Evolutionary conservation across 2,888 invertebrate species (phyloP).

Genomic region (Odontomyia ornata): DNA sequence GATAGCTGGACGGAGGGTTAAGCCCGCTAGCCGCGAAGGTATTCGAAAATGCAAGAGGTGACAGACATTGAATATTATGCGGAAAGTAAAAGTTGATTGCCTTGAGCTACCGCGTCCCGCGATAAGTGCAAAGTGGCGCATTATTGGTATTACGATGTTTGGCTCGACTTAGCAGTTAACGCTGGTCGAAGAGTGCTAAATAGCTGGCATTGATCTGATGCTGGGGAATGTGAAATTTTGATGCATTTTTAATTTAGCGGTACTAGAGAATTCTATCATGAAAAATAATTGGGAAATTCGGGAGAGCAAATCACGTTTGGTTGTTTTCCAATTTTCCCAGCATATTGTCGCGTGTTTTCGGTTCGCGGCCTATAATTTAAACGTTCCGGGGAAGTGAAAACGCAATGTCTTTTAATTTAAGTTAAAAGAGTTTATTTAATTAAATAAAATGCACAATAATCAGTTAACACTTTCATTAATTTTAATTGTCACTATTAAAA

Average conservation of each 20-base stretch:
- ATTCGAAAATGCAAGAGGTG: constrained; percentile 39
- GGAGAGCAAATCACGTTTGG: too few relatives aligned
- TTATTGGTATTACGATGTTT: background rate
- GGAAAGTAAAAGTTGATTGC: constrained; percentile 44
- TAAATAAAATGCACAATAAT: too few relatives aligned
- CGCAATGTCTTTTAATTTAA: too few relatives aligned
- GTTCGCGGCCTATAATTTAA: too few relatives aligned
- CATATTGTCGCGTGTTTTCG: too few relatives aligned
- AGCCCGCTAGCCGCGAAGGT: background rate
- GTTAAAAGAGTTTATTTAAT: too few relatives aligned
- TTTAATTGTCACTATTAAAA: too few relatives aligned
- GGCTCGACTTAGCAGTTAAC: background rate
- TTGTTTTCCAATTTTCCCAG: too few relatives aligned
- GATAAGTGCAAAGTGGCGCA: constrained; percentile 15
- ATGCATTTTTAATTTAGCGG: constrained; percentile 2
- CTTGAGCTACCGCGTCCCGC: constrained; percentile 20
- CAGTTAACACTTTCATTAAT: too few relatives aligned
- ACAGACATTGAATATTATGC: constrained; percentile 44
- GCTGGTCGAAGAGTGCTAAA: background rate
- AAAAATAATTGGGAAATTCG: too few relatives aligned
- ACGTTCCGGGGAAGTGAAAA: too few relatives aligned
- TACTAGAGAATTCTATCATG: too few relatives aligned
- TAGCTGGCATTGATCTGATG: background rate
- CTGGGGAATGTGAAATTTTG: background rate
- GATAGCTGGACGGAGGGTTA: background rate